Conservation (phyloP, 2,113 vertebrate genomes). For the Phyllostomus discolor region DNA sequence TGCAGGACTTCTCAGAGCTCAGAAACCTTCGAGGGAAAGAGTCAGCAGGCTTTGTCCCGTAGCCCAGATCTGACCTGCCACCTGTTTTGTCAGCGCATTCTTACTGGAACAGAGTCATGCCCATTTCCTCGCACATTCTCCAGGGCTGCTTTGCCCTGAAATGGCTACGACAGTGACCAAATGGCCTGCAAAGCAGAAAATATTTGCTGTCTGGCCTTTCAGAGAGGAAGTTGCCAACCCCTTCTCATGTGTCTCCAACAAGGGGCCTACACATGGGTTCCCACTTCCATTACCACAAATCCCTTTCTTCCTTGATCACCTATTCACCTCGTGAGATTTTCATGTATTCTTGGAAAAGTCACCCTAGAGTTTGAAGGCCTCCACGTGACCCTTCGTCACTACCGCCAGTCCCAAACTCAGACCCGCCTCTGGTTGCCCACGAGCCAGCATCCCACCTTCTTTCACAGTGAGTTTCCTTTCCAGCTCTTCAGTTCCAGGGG, state of each 20-base stretch:
- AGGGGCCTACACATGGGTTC: neutral
- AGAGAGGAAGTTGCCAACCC: neutral
- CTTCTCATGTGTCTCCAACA: neutral
- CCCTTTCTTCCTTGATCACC: neutral
- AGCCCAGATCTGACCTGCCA: neutral
- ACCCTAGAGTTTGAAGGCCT: neutral
- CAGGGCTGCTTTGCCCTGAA: neutral
- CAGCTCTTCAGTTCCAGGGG: neutral
- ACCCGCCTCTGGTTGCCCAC: neutral
- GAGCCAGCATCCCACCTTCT: neutral
- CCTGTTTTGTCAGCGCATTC: neutral
- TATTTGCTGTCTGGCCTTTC: neutral
- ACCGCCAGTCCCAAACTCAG: neutral
- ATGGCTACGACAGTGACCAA: neutral
- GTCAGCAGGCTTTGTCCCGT: neutral
- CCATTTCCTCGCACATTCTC: neutral
- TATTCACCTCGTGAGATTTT: neutral
- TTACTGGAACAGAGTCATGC: neutral
- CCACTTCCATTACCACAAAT: neutral
- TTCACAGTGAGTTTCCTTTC: neutral
- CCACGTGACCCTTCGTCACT: neutral
- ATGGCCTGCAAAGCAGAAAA: neutral
- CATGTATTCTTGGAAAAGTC: neutral
- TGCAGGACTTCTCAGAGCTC: neutral
- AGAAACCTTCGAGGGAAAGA: neutral